Evolutionary conservation across 2,888 invertebrate species (phyloP).

Genomic region (Lordiphosa fenestrarum): DNA sequence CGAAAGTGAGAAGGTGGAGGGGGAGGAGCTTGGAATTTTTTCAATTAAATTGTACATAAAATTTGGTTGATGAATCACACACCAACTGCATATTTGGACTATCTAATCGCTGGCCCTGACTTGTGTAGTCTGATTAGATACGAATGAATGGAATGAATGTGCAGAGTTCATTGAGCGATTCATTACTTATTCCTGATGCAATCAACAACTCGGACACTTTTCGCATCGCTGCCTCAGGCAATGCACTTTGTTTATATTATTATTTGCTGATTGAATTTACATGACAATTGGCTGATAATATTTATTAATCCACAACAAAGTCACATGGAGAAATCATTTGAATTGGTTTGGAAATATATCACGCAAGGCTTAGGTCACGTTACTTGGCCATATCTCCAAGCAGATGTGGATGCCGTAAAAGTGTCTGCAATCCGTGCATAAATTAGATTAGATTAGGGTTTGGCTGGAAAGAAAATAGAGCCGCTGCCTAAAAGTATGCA

Average conservation of each 20-base stretch:
- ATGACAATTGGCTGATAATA: constrained; percentile 54
- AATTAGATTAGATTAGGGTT: too few species aligned
- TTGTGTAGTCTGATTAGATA: constrained; percentile 66
- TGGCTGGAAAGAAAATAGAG: too few species aligned
- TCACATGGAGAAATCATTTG: constrained; percentile 15
- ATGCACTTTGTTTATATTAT: constrained; percentile 42
- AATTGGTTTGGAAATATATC: constrained; percentile 8
- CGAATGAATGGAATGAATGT: constrained; percentile 11
- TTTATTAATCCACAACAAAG: constrained; percentile 10
- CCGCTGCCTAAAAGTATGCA: too few species aligned
- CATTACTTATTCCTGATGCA: constrained; percentile 2
- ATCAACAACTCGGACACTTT: constrained; percentile 27
- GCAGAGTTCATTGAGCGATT: constrained; percentile 34
- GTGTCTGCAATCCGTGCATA: not conserved
- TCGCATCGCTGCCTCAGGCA: constrained; percentile 52
- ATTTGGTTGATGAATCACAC: constrained; percentile 45
- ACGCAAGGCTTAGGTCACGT: constrained; percentile 18
- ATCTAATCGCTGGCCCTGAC: constrained; percentile 57
- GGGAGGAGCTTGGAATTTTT: constrained; percentile 19
- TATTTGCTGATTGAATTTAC: constrained; percentile 35
- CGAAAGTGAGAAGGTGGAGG: constrained; percentile 34
- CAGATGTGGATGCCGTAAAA: not conserved
- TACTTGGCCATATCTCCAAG: not conserved
- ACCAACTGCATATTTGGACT: constrained; percentile 30
- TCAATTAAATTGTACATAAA: constrained; percentile 20